Conservation (phyloP, 2,888 invertebrate genomes). For the Acheta domesticus region DNA sequence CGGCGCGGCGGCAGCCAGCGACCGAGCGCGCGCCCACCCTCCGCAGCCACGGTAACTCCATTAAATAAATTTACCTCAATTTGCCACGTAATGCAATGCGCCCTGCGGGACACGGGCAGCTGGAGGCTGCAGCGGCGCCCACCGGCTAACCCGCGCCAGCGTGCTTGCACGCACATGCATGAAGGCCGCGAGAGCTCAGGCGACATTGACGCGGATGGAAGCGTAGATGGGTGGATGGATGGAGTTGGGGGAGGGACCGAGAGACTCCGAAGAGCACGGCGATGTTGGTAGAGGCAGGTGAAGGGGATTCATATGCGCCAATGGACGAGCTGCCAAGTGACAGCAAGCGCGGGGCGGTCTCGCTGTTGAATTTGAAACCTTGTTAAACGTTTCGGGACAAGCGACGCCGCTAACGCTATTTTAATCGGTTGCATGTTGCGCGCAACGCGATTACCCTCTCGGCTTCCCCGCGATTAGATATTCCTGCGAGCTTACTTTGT, state of each 20-base stretch:
- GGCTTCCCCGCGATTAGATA: no score
- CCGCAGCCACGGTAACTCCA: background rate
- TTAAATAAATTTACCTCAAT: background rate
- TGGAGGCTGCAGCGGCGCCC: background rate
- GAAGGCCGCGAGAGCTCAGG: no score
- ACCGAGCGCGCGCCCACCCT: background rate
- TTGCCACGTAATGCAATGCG: background rate
- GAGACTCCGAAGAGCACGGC: no score
- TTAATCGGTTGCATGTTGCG: background rate
- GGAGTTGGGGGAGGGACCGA: no score
- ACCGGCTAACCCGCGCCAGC: background rate
- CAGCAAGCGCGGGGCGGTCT: background rate
- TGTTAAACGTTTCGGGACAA: background rate
- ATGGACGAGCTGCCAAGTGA: background rate
- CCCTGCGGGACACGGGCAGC: background rate
- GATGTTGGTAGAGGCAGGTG: no score
- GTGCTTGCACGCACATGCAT: background rate
- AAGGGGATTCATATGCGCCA: no score
- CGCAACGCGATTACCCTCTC: background rate
- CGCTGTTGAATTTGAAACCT: background rate
- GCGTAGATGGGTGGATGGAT: no score
- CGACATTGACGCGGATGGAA: no score
- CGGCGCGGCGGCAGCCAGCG: constrained; percentile 9
- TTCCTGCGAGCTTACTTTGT: no score
- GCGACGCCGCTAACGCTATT: background rate